Evolutionary conservation across 2,113 vertebrate genomes (phyloP).

Genomic region (Nanger granti): DNA sequence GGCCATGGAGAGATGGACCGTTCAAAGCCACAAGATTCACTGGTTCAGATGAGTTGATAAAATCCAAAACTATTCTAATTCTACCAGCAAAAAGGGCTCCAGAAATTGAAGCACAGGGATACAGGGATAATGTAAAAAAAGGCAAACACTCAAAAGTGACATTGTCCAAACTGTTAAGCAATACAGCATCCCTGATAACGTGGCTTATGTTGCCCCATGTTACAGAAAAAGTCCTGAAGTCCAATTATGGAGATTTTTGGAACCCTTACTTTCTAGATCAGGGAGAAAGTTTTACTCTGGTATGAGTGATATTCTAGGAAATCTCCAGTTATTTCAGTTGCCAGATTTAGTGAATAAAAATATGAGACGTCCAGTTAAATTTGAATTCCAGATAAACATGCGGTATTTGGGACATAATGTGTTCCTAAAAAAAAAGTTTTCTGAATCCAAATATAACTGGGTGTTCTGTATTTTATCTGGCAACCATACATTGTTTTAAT

Average conservation of each 20-base stretch:
- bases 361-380: conserved; percentile 28
- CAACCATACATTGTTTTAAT: neutral
- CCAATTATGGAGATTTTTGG: neutral
- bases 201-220: neutral
- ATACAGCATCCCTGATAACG: neutral
- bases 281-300: conserved; percentile 28
- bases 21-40: neutral
- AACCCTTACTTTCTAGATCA: neutral
- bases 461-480: conserved; percentile 19
- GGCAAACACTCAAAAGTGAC: neutral
- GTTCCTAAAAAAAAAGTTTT: conserved; percentile 22
- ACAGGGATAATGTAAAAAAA: neutral
- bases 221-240: neutral
- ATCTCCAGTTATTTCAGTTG: conserved; percentile 35
- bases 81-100: neutral
- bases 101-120: neutral
- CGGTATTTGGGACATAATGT: conserved; percentile 20
- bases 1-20: neutral
- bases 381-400: conserved; percentile 56
- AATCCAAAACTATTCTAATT: neutral
- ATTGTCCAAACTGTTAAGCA: neutral
- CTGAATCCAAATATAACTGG: conserved; percentile 30
- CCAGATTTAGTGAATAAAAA: conserved; percentile 53
- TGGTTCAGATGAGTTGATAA: neutral
- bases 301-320: conserved; percentile 46